Conservation (phyloP, 2,888 invertebrate species). For the Opisthograptis luteolata region DNA sequence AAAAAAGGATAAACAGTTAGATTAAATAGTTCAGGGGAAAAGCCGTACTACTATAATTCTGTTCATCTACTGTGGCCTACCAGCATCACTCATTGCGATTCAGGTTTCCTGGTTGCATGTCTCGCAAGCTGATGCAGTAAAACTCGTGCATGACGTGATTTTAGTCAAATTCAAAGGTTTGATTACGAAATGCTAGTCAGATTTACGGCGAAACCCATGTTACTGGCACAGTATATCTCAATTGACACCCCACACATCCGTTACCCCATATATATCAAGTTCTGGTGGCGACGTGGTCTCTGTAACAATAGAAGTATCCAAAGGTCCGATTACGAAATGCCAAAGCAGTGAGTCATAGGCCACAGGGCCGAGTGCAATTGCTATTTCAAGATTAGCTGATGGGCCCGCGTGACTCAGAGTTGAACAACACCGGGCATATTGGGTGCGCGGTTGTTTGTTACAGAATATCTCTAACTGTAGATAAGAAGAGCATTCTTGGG, state of each 20-base stretch:
- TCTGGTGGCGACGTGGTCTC: conserved; percentile 9
- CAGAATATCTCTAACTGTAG: conserved; percentile 17
- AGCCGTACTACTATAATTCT: no score
- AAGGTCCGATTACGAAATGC: conserved; percentile 42
- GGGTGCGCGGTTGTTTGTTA: conserved; percentile 11
- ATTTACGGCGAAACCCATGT: no score
- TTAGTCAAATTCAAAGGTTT: no score
- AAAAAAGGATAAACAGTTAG: no score
- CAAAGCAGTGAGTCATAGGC: conserved; percentile 47
- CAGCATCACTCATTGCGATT: no score
- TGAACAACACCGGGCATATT: conserved; percentile 20
- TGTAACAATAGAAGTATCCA: conserved; percentile 33
- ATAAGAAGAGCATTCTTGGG: conserved; percentile 8
- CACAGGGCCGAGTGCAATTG: conserved; percentile 45
- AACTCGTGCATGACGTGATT: no score
- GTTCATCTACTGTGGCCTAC: no score
- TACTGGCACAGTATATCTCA: no score
- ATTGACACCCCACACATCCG: not conserved
- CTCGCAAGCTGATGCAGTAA: no score
- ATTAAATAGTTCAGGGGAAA: no score
- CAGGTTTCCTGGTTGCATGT: no score
- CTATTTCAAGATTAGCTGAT: conserved; percentile 52
- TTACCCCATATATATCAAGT: conserved; percentile 1
- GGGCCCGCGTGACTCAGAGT: conserved; percentile 34
- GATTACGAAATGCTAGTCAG: no score